Base-by-base conservation (phyloP, 2,888 invertebrate genomes). In the Lottia scabra region DNA sequence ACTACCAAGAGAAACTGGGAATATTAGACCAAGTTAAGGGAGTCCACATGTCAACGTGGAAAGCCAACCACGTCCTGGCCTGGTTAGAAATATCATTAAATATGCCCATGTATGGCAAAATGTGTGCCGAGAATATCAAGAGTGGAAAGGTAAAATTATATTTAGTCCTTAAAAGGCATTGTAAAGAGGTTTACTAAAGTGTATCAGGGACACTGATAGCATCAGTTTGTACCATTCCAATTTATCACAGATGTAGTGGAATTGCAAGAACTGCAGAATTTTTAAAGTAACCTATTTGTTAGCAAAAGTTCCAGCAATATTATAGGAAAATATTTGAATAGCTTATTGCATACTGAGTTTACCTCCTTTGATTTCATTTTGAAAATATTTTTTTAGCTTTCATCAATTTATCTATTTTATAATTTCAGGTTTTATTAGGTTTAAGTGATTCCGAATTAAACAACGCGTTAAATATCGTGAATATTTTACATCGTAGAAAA, bases 41-140 rank as follows among this genome's bases (percentile, higher is more conserved):
- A 12, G 83, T 96, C 74, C 96, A 96, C 10, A 94, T 97, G 91
- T 94, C 95, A 75, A 91, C 95, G 85, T 98, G 97, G 97, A 92
- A 96, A 73, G 96, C 97, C 16, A 95, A 96, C 0, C 96, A 96
- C 75, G 96, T 98, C 70, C 92, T 97, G 62, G 96, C 97, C 1
- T 98, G 97, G 97, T 91, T 98, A 68, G 97, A 97, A 90, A 94
- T 97, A 44, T 95, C 96, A 0, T 92, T 98, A 8, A 96, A 96
- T 69, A 97, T 98, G 97, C 96, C 96, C 0, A 96, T 96, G 85
- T 97, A 97, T 84, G 96, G 96, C 2, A 93, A 94, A 27, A 92
- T 95, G 65, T 96, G 97, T 85, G 95, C 96, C 26, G 96, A 97
- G 87, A 97, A 97, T 89, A 95, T 98, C 78, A 97, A 97, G 90